Evolutionary conservation across 2,113 vertebrate species (phyloP).

Genomic region (Reinhardtius hippoglossoides): DNA sequence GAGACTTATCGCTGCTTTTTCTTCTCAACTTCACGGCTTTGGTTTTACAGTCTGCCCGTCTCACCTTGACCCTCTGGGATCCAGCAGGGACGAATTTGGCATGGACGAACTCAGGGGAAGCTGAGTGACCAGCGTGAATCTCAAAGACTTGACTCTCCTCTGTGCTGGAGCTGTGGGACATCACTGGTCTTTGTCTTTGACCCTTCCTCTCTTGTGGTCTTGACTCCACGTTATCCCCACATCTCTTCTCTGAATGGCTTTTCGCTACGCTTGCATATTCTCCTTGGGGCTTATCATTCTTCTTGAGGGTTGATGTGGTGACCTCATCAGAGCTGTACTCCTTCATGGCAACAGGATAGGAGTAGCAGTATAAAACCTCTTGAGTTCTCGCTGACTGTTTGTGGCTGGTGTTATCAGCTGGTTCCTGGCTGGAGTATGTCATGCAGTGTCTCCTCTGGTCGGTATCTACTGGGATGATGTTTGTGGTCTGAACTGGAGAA

Average conservation of each 20-base stretch:
- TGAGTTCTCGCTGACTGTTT: constrained; percentile 33
- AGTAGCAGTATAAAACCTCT: constrained; percentile 53
- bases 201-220: constrained; percentile 42
- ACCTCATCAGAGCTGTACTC: constrained; percentile 64
- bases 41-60: constrained; percentile 82
- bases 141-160: constrained; percentile 67
- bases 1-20: constrained; percentile 79
- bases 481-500: constrained; percentile 45
- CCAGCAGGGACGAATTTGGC: constrained; percentile 83
- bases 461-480: constrained; percentile 25
- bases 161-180: constrained; percentile 50
- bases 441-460: constrained; percentile 60
- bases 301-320: constrained; percentile 44
- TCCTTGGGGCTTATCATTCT: constrained; percentile 34
- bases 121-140: constrained; percentile 10
- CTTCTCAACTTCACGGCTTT: constrained; percentile 85
- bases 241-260: constrained; percentile 42
- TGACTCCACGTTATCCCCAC: constrained; percentile 29
- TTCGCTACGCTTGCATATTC: constrained; percentile 31
- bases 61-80: constrained; percentile 81
- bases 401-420: constrained; percentile 29
- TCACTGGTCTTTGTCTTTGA: constrained; percentile 51
- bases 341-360: constrained; percentile 49
- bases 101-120: constrained; percentile 81
- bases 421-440: constrained; percentile 53